Base-by-base conservation (phyloP, 2,888 invertebrate genomes). In the Plutella xylostella region DNA sequence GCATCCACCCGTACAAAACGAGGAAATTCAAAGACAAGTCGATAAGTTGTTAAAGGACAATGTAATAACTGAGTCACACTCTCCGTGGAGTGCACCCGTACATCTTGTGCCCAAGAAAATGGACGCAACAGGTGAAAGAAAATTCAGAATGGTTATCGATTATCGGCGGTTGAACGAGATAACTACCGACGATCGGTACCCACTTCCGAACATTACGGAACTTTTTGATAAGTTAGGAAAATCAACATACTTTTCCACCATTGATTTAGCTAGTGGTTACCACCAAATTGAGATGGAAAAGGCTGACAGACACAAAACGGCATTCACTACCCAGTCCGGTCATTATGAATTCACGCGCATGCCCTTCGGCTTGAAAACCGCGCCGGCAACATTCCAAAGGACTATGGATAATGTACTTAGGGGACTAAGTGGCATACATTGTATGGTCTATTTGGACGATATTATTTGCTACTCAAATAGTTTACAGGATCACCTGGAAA, bases 401-500 rank as follows among this genome's bases (percentile, higher is more conserved):
- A 21, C 22, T 12, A 39, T 39, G 39, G 37, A 37, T 14, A 7
- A 7, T 18, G 37, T 37, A 5, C 37, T 37, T 7, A 17, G 18
- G 5, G 37, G 39, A 12, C 12, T 37, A 18, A 11, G 17, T 15
- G 37, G 37, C 15, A 47, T 50, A 22, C 37, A 48, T 20, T 56
- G 55, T 19, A 55, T 57, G 39, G 56, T 57, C 0, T 65, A 60
- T 45, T 46, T 61, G 19, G 64, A 65, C 46, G 62, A 64, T n/a
- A 55, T 60, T 1, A 54, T 65, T 1, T 38, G 38, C 2, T 54
- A 55, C 21, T 54, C 60, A 1, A 53, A 56, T 11, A 55, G 55
- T 19, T 47, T 67, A 0, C 51, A 57, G 44, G 56, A 61, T 43
- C 64, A 66, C 20, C 53, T 55, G n/a, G 12, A 49, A 45, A 65